These are phyloP conservation scores for Amphimallon solstitiale DNA, from an alignment of 2,888 invertebrate species.

Conservation along the genomic window DNA sequence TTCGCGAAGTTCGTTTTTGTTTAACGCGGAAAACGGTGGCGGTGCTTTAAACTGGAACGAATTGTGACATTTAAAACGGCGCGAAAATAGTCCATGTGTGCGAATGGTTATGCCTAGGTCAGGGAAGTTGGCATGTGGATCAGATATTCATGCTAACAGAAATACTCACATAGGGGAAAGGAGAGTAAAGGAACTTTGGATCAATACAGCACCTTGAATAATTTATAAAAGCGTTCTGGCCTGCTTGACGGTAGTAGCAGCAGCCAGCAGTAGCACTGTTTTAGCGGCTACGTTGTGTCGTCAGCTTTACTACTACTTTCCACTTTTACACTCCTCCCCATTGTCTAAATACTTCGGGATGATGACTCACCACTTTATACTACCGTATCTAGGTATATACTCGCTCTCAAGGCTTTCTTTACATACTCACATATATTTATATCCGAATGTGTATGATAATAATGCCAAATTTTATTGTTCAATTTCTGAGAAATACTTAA, in stretches of 20 bases:
- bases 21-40: background rate
- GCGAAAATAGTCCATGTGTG: slow-evolving; percentile 40
- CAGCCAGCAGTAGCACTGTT: slow-evolving; percentile 49
- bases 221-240: slow-evolving; percentile 62
- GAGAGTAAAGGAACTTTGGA: slow-evolving; percentile 60
- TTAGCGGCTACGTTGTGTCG: slow-evolving; percentile 55
- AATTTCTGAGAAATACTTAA: too few species aligned
- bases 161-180: slow-evolving; percentile 53
- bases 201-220: slow-evolving; percentile 63
- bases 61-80: slow-evolving; percentile 44
- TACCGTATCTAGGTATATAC: slow-evolving; percentile 17
- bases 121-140: slow-evolving; percentile 48
- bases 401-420: background rate
- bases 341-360: slow-evolving; percentile 55
- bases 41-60: slow-evolving; percentile 26
- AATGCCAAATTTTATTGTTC: too few species aligned
- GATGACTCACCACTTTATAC: slow-evolving; percentile 48
- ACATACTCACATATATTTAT: background rate
- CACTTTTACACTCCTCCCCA: slow-evolving; percentile 44
- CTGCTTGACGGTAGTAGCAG: slow-evolving; percentile 51
- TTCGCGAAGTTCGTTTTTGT: slow-evolving; percentile 22
- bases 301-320: slow-evolving; percentile 46
- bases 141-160: slow-evolving; percentile 49
- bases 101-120: slow-evolving; percentile 45
- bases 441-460: too few species aligned